A percentile compares a stretch with the other conserved stretches of the same genome.
These are phyloP conservation scores for Motacilla alba DNA, from an alignment of 2,113 vertebrate genomes.

Conservation along the genomic window DNA sequence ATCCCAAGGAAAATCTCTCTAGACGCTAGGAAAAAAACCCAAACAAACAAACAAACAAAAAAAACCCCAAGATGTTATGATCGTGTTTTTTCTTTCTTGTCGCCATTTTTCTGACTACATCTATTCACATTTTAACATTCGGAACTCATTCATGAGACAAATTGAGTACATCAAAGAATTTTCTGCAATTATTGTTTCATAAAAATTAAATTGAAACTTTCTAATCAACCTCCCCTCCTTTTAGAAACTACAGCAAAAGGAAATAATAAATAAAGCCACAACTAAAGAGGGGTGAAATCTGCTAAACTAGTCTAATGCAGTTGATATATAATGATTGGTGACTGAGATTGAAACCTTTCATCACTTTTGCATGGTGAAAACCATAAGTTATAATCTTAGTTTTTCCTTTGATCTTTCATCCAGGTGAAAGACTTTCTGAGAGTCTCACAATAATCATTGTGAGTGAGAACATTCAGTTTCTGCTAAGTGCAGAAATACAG, in stretches of 20 bases:
- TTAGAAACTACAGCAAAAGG: background rate
- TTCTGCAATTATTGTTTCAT: background rate
- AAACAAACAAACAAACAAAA: background rate
- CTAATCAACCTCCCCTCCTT: background rate
- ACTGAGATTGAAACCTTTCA: background rate
- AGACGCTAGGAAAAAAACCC: background rate
- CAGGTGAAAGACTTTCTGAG: background rate
- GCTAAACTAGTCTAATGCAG: background rate
- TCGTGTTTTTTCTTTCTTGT: background rate
- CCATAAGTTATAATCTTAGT: background rate
- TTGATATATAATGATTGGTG: background rate
- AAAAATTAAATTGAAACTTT: background rate
- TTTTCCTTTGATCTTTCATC: background rate
- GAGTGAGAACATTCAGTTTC: background rate
- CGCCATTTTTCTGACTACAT: background rate
- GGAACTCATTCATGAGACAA: background rate
- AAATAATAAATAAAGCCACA: background rate
- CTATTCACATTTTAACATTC: background rate
- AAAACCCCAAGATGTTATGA: background rate
- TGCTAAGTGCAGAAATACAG: background rate
- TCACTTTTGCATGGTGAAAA: background rate
- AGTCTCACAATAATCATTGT: background rate
- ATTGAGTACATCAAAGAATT: background rate
- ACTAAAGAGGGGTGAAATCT: background rate
- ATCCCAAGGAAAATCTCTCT: background rate